Evolutionary conservation across 2,797 vertebrate species (phyloP).

Genomic region (Hydrophis major): DNA sequence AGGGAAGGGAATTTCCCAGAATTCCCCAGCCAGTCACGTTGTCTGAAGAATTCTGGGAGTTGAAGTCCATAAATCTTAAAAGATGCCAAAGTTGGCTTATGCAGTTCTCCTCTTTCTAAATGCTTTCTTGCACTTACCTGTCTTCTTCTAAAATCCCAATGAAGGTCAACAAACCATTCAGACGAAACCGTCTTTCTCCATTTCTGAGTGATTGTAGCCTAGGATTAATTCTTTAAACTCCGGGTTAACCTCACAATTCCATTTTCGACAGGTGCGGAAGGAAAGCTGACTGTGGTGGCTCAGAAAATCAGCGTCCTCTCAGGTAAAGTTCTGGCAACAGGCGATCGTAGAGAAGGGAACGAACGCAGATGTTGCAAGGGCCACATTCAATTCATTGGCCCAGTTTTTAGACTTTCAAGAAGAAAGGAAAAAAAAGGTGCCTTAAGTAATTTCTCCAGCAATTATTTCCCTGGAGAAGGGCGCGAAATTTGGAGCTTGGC

Average conservation of each 20-base stretch:
- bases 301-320: constrained; percentile 97
- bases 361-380: no score
- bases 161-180: not conserved
- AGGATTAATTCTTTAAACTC: not conserved
- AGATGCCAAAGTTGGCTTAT: not conserved
- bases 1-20: no score
- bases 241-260: constrained; percentile 17
- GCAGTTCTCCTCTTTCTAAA: not conserved
- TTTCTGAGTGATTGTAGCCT: not conserved
- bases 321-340: constrained; percentile 72
- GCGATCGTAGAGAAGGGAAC: not conserved
- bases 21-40: no score
- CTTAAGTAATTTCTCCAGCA: not conserved
- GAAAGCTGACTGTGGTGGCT: constrained; percentile 89
- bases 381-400: not conserved
- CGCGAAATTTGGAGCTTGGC: not conserved
- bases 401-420: not conserved
- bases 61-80: no score
- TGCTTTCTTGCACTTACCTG: not conserved
- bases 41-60: no score
- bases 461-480: not conserved
- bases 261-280: constrained; percentile 85
- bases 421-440: not conserved
- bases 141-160: not conserved
- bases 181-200: not conserved